These are phyloP conservation scores for Drosophila pruinosa DNA, from an alignment of 1,140 invertebrate genomes.

Conservation along the genomic window DNA sequence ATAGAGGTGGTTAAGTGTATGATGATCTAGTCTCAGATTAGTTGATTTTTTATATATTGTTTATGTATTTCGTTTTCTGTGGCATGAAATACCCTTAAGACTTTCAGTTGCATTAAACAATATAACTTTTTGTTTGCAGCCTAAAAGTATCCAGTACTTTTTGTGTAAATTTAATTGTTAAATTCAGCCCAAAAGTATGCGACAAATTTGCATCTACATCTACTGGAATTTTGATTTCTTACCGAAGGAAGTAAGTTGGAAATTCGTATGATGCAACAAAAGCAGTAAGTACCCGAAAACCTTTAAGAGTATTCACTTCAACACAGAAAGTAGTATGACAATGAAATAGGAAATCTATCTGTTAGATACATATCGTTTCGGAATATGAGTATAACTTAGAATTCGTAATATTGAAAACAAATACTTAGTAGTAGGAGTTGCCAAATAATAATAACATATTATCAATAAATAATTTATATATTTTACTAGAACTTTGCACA, in stretches of 20 bases:
- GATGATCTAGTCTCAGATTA: slow-evolving; percentile 5
- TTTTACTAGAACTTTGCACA: slow-evolving; percentile 66
- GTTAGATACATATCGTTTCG: no score
- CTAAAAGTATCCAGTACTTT: slow-evolving; percentile 25
- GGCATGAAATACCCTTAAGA: neutral
- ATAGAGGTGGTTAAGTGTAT: slow-evolving; percentile 37
- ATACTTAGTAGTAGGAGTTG: neutral
- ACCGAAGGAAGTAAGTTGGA: neutral
- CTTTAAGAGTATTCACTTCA: neutral
- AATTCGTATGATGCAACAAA: neutral
- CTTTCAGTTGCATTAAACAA: neutral
- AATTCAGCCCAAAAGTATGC: slow-evolving; percentile 11
- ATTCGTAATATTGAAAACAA: no score
- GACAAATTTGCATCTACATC: neutral
- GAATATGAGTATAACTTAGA: no score
- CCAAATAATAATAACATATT: neutral
- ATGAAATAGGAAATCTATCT: no score
- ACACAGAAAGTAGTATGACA: neutral
- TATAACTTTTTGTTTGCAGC: neutral
- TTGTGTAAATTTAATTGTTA: neutral
- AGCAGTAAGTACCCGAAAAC: neutral
- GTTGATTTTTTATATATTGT: neutral
- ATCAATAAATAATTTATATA: slow-evolving; percentile 76
- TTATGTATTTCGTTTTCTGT: neutral
- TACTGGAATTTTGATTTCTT: neutral